Base-by-base conservation (phyloP, 1,140 invertebrate genomes). In the Danaus melanippus region DNA sequence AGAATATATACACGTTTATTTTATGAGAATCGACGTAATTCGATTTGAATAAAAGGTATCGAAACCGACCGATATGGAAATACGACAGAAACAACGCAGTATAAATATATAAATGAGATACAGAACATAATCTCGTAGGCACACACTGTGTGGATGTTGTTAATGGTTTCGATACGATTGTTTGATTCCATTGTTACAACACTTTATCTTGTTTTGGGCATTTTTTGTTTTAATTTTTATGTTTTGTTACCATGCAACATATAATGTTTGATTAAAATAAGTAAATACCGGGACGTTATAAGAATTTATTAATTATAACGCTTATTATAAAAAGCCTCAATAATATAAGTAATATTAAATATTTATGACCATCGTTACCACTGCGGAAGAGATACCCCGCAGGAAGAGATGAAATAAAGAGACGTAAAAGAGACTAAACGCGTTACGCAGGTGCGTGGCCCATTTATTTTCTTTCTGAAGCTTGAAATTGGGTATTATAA, bases 401-500 rank as follows among this genome's bases (percentile, higher is more conserved):
- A 47, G 45, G 46, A 59, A 50, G 56, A 67, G 60, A 71, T 74
- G 60, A 72, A 67, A 76, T 71, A 70, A 68, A 62, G 66, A 64
- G 43, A 64, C 51, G 32, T 62, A 63, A 62, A 67, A 61, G 62
- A 61, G 58, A 56, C 54, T 54, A 60, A 62, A 58, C 50, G 58
- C 55, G 60, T 52, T 53, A 53, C 62, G 57, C 71, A 81, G 74
- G 76, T 79, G 72, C 69, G 69, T 64, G 17, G 47, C 50, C 63
- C 67, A 76, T 83, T 80, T 78, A 74, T 79, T 77, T 78, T 80
- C 74, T 80, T 81, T 80, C 66, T 68, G 64, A 67, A 68, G 62
- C 56, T 32, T 60, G 62, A 82, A 84, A 84, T 84, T 76, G 77
- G 70, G 67, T 82, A 78, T 84, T 73, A 80, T 71, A 78, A 79